Evolutionary conservation across 2,113 vertebrate species (phyloP).

Genomic region (chimpanzee (Pan troglodytes)): NHGRI_mPanTro3-v2.1_pri NC_072403.2:104693001-104693500

Average conservation of each 20-base stretch:
- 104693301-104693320: slow-evolving; percentile 8
- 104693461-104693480: slow-evolving; percentile 47
- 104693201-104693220: slow-evolving; percentile 36
- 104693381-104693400: slow-evolving; percentile 57
- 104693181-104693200: background rate
- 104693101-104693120: background rate
- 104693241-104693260: background rate
- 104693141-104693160: slow-evolving; percentile 6
- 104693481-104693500: slow-evolving; percentile 68
- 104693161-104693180: background rate
- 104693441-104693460: slow-evolving; percentile 52
- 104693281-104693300: slow-evolving; percentile 48
- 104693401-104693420: slow-evolving; percentile 50
- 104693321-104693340: slow-evolving; percentile 49
- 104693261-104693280: background rate
- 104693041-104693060: background rate
- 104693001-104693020: background rate
- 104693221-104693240: background rate
- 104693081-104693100: background rate
- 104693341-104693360: slow-evolving; percentile 65
- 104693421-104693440: slow-evolving; percentile 59
- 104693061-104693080: background rate
- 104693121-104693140: background rate
- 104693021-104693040: background rate
- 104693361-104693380: slow-evolving; percentile 62